Evolutionary conservation across 2,888 invertebrate species (phyloP), one percentile per base, ranked within the genome.

Genomic region (Drosophila anceps): DNA sequence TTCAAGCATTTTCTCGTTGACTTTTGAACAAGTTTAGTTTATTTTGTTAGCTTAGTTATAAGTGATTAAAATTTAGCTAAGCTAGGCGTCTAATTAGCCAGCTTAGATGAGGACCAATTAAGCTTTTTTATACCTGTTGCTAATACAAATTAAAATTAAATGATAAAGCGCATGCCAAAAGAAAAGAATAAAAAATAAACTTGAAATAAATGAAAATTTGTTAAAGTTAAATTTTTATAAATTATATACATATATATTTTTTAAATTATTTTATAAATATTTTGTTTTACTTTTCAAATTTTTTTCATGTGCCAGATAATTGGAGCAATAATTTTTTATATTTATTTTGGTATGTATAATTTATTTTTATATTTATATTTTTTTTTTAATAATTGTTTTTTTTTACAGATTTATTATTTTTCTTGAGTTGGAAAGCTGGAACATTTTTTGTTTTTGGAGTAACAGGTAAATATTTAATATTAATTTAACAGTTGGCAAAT

Each of bases 121-220:
- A 69, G 69, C 48, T 44, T 74, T 82, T 83, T 84, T 81, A 83
- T 86, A 88, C 81, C 20, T 78, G 66, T 77, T 88, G 69, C 81
- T 59, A 79, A 84, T 74, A 84, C 73, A 83, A 83, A 24, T 15
- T n/a, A 48, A 4, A 43, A n/a, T 4, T 20, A 61, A 59, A 78
- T 58, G 24, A 63, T 35, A 50, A 55, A 62, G 55, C 65, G 60
- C 13, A 65, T 62, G 74, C 35, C 41, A 54, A 65, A 59, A 43
- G 31, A 55, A 71, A 31, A 44, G n/a, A 53, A 31, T 39, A 53
- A 33, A 46, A 50, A 69, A 13, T 24, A 39, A 31, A 37, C 51
- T 51, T 24, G 4, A 57, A 31, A 31, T 43, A 13, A 13, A 57
- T 37, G 0, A 35, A 61, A 41, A 20, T 27, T 29, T 37, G 4